Percentiles rank a stretch among this genome's conserved stretches.
Evolutionary conservation across 2,113 vertebrate species (phyloP).

Genomic region (Barbus barbus): DNA sequence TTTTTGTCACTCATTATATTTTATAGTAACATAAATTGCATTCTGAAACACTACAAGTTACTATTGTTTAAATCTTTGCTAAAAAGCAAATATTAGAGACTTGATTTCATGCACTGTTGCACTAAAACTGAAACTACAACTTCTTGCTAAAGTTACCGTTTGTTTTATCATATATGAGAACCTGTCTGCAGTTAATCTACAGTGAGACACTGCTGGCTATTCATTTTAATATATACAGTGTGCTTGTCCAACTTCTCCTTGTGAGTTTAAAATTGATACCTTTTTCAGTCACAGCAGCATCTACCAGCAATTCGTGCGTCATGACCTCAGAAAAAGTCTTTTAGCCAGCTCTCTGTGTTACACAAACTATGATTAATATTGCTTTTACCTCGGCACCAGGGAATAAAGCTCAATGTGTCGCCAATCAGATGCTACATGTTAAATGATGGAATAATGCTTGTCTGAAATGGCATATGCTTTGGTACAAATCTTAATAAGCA

Average conservation of each 20-base stretch:
- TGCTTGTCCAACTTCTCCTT: background rate
- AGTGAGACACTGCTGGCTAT: background rate
- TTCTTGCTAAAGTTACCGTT: background rate
- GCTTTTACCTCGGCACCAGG: background rate
- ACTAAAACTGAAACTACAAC: background rate
- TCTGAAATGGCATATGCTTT: background rate
- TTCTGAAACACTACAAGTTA: background rate
- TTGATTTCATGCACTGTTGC: background rate
- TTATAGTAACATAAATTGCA: background rate
- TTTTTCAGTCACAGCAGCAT: background rate
- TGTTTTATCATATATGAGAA: background rate
- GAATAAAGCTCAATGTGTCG: constrained; percentile 5
- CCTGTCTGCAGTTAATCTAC: background rate
- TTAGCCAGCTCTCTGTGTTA: background rate
- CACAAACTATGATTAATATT: background rate
- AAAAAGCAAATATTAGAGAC: background rate
- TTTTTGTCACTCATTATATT: too few species aligned
- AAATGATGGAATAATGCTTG: background rate
- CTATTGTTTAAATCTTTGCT: background rate
- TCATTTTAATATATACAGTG: background rate
- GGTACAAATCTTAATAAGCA: constrained; percentile 7
- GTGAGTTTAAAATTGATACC: background rate
- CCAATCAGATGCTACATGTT: background rate
- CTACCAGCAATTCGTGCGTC: background rate
- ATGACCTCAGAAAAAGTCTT: constrained; percentile 1